Evolutionary conservation across 2,797 vertebrate genomes (phyloP).

Genomic region (Aselliscus stoliczkanus): DNA sequence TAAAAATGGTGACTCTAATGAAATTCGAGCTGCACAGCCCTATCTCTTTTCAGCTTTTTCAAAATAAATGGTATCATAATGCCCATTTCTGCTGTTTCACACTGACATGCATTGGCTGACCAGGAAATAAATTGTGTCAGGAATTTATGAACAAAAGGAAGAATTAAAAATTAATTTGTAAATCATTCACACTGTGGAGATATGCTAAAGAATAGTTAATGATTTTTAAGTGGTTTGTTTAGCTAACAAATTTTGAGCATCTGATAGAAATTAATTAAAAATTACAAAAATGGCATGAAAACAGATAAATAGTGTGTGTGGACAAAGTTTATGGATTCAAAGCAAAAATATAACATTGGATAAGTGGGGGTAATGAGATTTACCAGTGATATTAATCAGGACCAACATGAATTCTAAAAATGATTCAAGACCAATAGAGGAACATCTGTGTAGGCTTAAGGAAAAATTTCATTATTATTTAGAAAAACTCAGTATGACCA

Average conservation of each 20-base stretch:
- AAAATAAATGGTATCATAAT: background rate
- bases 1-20: background rate
- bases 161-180: background rate
- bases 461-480: background rate
- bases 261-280: slow-evolving; percentile 25
- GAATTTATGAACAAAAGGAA: background rate
- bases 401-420: background rate
- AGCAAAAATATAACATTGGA: slow-evolving; percentile 20
- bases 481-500: background rate
- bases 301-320: background rate
- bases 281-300: background rate
- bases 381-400: background rate
- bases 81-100: background rate
- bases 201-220: background rate
- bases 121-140: background rate
- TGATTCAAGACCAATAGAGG: background rate
- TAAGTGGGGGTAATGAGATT: slow-evolving; percentile 6
- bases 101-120: background rate
- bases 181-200: background rate
- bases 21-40: background rate
- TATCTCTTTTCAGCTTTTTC: background rate
- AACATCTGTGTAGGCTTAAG: background rate
- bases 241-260: background rate
- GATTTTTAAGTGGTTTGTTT: background rate
- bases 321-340: background rate